Evolutionary conservation across 2,797 vertebrate genomes (phyloP).

Genomic region (Cossypha caffra): DNA sequence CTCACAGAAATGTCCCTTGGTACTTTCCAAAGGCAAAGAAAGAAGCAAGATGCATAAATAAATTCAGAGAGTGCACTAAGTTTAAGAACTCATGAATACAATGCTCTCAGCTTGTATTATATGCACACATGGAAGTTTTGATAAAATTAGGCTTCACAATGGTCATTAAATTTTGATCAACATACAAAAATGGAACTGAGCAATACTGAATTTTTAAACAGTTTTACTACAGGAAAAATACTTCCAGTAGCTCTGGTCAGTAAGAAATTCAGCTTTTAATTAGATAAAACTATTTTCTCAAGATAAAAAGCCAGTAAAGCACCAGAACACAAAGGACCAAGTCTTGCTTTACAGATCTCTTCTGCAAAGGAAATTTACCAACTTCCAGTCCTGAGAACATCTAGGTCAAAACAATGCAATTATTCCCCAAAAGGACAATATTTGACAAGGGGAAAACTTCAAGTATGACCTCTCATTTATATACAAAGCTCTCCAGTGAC

Average conservation of each 20-base stretch:
- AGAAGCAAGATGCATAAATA: background rate
- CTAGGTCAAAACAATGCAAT: background rate
- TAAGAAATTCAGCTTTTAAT: background rate
- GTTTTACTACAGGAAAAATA: background rate
- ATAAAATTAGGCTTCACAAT: background rate
- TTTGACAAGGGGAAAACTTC: background rate
- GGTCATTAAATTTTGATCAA: background rate
- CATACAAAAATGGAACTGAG: background rate
- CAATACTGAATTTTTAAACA: background rate
- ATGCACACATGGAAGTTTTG: background rate
- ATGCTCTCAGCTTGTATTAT: background rate
- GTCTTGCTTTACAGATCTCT: background rate
- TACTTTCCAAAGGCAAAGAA: background rate
- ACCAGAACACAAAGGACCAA: background rate
- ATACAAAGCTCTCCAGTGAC: background rate
- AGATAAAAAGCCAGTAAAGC: background rate
- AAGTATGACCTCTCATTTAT: background rate
- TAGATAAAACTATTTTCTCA: background rate
- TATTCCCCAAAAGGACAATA: background rate
- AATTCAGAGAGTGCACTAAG: rapidly evolving
- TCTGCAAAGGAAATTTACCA: background rate
- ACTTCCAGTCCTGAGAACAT: background rate
- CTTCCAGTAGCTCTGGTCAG: background rate
- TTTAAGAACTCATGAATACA: background rate
- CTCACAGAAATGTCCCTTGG: background rate